Percentiles rank a stretch among this genome's conserved stretches.
phyloP scores from a whole-genome alignment of 2,888 invertebrate species.

The Ophonus ardosiacus region DNA sequence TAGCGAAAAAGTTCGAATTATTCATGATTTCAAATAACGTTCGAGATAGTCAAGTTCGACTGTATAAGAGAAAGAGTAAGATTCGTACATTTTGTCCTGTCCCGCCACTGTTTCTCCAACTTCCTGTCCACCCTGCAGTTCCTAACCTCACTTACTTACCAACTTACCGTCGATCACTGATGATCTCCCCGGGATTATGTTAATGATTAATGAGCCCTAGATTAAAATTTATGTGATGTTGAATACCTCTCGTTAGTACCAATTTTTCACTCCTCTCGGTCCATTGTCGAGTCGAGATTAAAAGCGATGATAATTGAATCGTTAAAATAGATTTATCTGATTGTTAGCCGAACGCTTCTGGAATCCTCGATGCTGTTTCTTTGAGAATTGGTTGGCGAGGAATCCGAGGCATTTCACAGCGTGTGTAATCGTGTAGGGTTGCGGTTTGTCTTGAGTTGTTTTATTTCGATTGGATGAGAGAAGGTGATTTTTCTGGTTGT shows the following conservation, averaged over 20 bases:
- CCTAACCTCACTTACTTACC: neutral
- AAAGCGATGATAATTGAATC: slow-evolving; percentile 48
- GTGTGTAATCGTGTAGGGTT: slow-evolving; percentile 12
- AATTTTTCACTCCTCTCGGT: slow-evolving; percentile 47
- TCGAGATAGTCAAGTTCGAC: too few species aligned
- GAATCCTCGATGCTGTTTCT: slow-evolving; percentile 2
- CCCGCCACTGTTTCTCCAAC: slow-evolving; percentile 10
- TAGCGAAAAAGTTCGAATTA: too few species aligned
- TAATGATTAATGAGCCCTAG: slow-evolving; percentile 44
- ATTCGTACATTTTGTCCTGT: neutral
- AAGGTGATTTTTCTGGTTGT: neutral
- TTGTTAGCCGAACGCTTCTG: slow-evolving; percentile 32
- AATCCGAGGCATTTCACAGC: neutral
- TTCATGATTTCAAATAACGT: too few species aligned
- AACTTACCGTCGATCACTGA: slow-evolving; percentile 12
- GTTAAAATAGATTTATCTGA: slow-evolving; percentile 47
- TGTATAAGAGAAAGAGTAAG: too few species aligned
- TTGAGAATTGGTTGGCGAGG: slow-evolving; percentile 41
- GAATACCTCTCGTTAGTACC: slow-evolving; percentile 55
- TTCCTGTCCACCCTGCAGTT: neutral
- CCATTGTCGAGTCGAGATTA: slow-evolving; percentile 47
- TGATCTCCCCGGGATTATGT: slow-evolving; percentile 24
- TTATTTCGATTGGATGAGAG: neutral
- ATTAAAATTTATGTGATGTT: slow-evolving; percentile 51
- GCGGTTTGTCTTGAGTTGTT: slow-evolving; percentile 11